phyloP scores from a whole-genome alignment of 2,888 invertebrate genomes.

The Drosophila mimica region DNA sequence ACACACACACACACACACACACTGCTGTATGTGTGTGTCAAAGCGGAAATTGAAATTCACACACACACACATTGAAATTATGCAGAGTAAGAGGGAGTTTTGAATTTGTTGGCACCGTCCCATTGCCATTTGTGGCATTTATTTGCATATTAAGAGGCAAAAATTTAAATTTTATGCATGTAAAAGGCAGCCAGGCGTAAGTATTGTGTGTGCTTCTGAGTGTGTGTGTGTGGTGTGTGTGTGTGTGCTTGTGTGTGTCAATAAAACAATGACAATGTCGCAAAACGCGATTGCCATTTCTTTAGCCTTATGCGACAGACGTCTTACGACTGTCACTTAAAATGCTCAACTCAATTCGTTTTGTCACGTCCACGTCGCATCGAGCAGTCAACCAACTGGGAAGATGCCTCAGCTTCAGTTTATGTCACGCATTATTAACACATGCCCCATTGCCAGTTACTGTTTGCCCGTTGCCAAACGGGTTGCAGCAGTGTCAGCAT shows the following conservation, averaged over 20 bases:
- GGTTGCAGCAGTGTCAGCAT: constrained; percentile 15
- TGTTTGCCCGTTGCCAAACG: constrained; percentile 18
- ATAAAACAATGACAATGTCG: constrained; percentile 75
- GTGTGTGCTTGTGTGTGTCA: constrained; percentile 22
- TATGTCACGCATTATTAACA: constrained; percentile 80
- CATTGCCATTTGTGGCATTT: constrained; percentile 52
- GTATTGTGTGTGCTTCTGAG: background rate
- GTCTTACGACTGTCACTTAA: constrained; percentile 66
- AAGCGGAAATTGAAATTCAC: constrained; percentile 74
- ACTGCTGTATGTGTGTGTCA: constrained; percentile 31
- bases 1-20: constrained; percentile 1
- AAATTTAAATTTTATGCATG: constrained; percentile 68
- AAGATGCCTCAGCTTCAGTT: constrained; percentile 62
- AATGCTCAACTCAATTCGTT: constrained; percentile 77
- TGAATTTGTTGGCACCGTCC: constrained; percentile 44
- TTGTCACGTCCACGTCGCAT: constrained; percentile 67
- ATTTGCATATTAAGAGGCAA: constrained; percentile 72
- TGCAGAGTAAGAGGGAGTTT: constrained; percentile 33
- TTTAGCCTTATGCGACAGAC: constrained; percentile 28
- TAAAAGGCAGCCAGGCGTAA: constrained; percentile 35
- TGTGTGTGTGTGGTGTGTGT: background rate
- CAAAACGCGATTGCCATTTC: constrained; percentile 41
- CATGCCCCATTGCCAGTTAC: constrained; percentile 57
- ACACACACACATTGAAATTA: constrained; percentile 26
- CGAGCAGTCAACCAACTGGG: constrained; percentile 50